phyloP scores from a whole-genome alignment of 2,113 vertebrate genomes.

The Dascyllus trimaculatus region DNA sequence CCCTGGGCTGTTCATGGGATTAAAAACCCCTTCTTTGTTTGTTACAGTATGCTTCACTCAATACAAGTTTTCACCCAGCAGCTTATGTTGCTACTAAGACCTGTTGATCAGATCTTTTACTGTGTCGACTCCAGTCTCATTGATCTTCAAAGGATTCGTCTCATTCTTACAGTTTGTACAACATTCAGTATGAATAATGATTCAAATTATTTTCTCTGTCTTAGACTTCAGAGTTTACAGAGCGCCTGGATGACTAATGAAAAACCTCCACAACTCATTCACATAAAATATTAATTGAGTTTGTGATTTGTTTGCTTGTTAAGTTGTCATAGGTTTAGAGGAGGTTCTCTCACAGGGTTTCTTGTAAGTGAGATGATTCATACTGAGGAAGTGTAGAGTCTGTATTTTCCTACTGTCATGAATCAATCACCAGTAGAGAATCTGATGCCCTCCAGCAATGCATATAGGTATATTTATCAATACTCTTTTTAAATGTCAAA shows the following conservation, averaged over 20 bases:
- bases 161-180: not conserved
- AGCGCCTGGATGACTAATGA: not conserved
- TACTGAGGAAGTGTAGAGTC: not conserved
- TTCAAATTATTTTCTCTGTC: not conserved
- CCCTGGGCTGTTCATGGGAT: slow-evolving; percentile 42
- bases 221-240: not conserved
- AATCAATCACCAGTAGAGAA: not conserved
- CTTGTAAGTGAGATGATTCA: not conserved
- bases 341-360: not conserved
- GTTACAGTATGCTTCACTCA: slow-evolving; percentile 16
- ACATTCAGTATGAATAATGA: not conserved
- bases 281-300: not conserved
- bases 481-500: slow-evolving; percentile 1
- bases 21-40: slow-evolving; percentile 57
- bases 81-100: not conserved
- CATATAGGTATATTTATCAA: not conserved
- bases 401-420: not conserved
- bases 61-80: slow-evolving; percentile 22
- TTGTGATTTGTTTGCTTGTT: not conserved
- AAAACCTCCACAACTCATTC: not conserved
- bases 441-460: not conserved
- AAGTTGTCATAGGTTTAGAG: not conserved
- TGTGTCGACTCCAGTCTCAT: not conserved
- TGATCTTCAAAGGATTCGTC: not conserved
- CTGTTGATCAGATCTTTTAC: not conserved